These are phyloP conservation scores for Doris montereyensis DNA, from an alignment of 2,888 invertebrate genomes.

Conservation along the genomic window DNA sequence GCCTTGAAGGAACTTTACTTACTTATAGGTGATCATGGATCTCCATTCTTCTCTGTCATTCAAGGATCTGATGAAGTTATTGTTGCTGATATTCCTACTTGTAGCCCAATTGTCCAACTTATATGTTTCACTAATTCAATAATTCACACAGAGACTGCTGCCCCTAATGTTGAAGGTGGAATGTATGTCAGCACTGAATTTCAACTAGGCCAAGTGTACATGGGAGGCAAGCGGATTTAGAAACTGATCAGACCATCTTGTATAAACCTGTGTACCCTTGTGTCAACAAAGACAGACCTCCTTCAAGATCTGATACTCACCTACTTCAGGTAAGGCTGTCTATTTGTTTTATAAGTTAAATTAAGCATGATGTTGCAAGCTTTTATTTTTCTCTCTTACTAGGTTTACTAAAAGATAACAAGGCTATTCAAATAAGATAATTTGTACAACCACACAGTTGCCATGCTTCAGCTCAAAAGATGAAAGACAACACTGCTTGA, in stretches of 20 bases:
- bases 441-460: no score
- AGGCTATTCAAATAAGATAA: no score
- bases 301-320: conserved; percentile 34
- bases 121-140: no score
- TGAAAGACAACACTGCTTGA: no score
- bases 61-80: no score
- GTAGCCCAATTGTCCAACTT: no score
- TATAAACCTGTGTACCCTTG: conserved; percentile 76
- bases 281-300: conserved; percentile 48
- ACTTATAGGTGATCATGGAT: no score
- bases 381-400: neutral
- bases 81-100: no score
- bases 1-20: no score
- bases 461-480: no score
- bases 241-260: conserved; percentile 77
- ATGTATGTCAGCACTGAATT: conserved; percentile 85
- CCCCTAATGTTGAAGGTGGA: conserved; percentile 83
- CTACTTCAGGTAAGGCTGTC: conserved; percentile 35
- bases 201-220: conserved; percentile 84
- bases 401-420: neutral
- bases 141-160: conserved; percentile 78
- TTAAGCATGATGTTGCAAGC: neutral
- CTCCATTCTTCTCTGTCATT: no score
- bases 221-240: conserved; percentile 76
- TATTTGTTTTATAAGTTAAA: neutral